Conservation (phyloP, 2,113 vertebrate genomes). For the rabbit (Oryctolagus cuniculus) region mOryCun1.1 NC_091450.1:15513001-15513500, state of each 20-base stretch:
- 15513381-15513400: background rate
- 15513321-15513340: background rate
- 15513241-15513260: background rate
- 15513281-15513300: background rate
- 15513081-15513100: background rate
- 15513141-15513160: background rate
- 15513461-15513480: background rate
- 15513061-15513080: background rate
- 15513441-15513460: background rate
- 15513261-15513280: background rate
- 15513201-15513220: background rate
- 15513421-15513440: background rate
- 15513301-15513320: background rate
- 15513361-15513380: background rate
- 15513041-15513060: background rate
- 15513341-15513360: background rate
- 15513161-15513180: background rate
- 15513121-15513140: background rate
- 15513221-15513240: background rate
- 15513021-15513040: background rate
- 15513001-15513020: background rate
- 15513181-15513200: background rate
- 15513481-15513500: background rate
- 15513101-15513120: background rate
- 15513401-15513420: background rate